phyloP scores from a whole-genome alignment of 2,113 vertebrate genomes.

The Catharus bicknelli region DNA sequence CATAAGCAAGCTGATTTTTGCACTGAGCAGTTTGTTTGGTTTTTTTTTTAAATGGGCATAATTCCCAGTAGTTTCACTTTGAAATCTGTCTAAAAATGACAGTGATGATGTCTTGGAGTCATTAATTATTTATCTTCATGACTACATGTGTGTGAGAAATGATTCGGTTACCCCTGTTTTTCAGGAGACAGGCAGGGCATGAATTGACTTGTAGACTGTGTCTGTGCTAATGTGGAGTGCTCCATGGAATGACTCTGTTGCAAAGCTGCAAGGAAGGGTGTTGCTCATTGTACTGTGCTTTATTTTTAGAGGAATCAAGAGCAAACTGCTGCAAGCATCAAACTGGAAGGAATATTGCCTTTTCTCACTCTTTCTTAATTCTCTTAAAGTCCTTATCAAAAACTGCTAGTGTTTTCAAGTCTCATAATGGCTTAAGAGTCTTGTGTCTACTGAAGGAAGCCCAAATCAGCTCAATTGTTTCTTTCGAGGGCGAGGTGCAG shows the following conservation, averaged over 20 bases:
- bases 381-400: neutral
- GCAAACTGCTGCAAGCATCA: neutral
- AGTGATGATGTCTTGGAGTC: neutral
- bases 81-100: neutral
- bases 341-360: conserved; percentile 7
- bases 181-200: neutral
- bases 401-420: neutral
- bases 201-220: neutral
- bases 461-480: neutral
- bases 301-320: neutral
- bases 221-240: neutral
- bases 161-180: neutral
- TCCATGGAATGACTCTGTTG: neutral
- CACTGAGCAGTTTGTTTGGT: neutral
- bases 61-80: neutral
- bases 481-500: conserved; percentile 17
- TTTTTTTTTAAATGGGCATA: neutral
- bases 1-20: neutral
- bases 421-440: neutral
- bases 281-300: neutral
- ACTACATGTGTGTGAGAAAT: neutral
- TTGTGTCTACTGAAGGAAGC: neutral
- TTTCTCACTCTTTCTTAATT: neutral
- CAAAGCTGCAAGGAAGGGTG: neutral
- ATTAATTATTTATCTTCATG: neutral